These are phyloP conservation scores for Diplodus sargus DNA, from an alignment of 2,797 vertebrate genomes.

Conservation along the genomic window DNA sequence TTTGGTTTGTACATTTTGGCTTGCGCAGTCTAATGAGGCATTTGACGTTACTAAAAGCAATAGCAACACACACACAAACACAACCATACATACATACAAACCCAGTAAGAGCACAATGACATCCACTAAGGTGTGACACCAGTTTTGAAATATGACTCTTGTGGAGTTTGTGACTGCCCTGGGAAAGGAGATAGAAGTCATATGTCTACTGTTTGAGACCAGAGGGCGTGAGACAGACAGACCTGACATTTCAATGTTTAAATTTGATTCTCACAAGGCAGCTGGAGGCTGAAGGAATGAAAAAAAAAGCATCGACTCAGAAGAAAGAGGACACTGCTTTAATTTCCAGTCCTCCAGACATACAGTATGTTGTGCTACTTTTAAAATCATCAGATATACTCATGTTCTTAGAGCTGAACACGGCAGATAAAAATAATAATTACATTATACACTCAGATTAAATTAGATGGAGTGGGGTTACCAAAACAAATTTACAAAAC, in stretches of 20 bases:
- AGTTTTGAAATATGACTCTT: constrained; percentile 56
- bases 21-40: constrained; percentile 67
- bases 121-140: constrained; percentile 48
- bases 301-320: constrained; percentile 52
- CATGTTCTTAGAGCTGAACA: constrained; percentile 40
- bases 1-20: too few relatives aligned
- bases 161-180: constrained; percentile 59
- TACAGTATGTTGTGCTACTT: constrained; percentile 15
- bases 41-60: constrained; percentile 65
- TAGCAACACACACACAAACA: constrained; percentile 22
- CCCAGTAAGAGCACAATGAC: constrained; percentile 12
- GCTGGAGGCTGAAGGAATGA: constrained; percentile 62
- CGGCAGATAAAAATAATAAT: constrained; percentile 15
- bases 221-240: constrained; percentile 55
- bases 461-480: background rate
- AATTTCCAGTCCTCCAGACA: constrained; percentile 25
- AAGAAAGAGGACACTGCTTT: constrained; percentile 48
- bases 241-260: constrained; percentile 76
- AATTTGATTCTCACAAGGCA: constrained; percentile 75
- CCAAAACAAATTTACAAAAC: constrained; percentile 7
- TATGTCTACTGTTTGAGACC: constrained; percentile 68
- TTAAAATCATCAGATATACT: constrained; percentile 34
- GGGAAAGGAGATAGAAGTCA: constrained; percentile 69
- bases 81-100: constrained; percentile 20
- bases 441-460: constrained; percentile 12